Conservation (phyloP, 2,888 invertebrate genomes). For the Drosophila testacea region DNA sequence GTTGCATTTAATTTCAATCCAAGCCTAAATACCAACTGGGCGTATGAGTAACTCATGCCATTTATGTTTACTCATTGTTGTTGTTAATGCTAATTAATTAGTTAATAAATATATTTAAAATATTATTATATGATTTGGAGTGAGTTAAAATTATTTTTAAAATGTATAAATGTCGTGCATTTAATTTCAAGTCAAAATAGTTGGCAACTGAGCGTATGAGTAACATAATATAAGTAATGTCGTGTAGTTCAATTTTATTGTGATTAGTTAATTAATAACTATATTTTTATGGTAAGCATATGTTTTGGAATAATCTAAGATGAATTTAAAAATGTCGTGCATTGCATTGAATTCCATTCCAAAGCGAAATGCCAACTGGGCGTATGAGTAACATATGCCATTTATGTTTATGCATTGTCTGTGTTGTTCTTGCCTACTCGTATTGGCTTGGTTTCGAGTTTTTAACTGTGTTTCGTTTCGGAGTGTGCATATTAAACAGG, state of each 20-base stretch:
- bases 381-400: conserved; percentile 54
- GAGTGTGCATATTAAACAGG: conserved; percentile 53
- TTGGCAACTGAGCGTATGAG: too few species aligned
- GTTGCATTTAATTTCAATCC: not conserved
- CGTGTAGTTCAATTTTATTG: too few species aligned
- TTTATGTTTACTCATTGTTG: conserved; percentile 33
- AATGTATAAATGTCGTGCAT: too few species aligned
- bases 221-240: too few species aligned
- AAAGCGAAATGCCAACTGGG: not conserved
- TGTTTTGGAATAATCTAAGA: not conserved
- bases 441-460: conserved; percentile 47
- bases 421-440: conserved; percentile 21
- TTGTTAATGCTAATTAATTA: not conserved
- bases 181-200: too few species aligned
- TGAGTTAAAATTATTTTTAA: too few species aligned
- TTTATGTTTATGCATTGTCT: conserved; percentile 34
- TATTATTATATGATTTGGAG: too few species aligned
- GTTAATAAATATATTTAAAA: too few species aligned
- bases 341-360: not conserved
- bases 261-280: too few species aligned
- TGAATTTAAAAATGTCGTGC: not conserved
- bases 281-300: too few species aligned
- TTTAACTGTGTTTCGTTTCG: conserved; percentile 38
- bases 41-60: conserved; percentile 54
- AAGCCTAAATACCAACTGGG: not conserved